Evolutionary conservation across 2,113 vertebrate genomes (phyloP).

Genomic region (Oryzias javanicus): DNA sequence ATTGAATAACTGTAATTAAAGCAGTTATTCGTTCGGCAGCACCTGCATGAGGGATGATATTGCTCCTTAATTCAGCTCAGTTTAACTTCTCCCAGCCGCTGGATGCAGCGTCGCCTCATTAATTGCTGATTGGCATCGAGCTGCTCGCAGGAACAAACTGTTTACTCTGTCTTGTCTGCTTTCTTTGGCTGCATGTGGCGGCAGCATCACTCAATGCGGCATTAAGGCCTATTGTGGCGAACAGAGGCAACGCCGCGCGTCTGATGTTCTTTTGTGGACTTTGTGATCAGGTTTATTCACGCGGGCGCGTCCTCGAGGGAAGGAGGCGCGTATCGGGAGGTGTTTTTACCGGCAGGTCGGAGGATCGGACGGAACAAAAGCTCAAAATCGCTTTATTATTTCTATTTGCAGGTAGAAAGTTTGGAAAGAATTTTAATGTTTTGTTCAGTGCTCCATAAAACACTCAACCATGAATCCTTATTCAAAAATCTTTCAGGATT

Average conservation of each 20-base stretch:
- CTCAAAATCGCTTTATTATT: background rate
- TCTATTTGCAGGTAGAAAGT: background rate
- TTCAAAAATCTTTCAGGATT: no score
- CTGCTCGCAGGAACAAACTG: constrained; percentile 79
- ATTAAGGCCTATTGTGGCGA: constrained; percentile 67
- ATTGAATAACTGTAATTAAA: constrained; percentile 99
- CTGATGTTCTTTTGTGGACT: constrained; percentile 29
- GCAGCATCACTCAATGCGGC: constrained; percentile 43
- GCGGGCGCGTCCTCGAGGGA: background rate
- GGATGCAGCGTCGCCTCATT: constrained; percentile 81
- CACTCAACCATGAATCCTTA: no score
- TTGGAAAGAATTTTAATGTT: no score
- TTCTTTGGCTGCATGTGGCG: constrained; percentile 63
- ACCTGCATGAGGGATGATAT: constrained; percentile 89
- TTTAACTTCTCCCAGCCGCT: constrained; percentile 82
- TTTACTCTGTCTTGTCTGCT: constrained; percentile 76
- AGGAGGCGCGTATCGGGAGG: background rate
- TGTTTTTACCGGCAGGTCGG: background rate
- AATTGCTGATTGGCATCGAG: constrained; percentile 84
- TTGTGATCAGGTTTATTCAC: constrained; percentile 15
- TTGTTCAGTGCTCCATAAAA: no score
- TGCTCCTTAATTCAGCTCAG: constrained; percentile 83
- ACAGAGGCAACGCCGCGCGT: constrained; percentile 19
- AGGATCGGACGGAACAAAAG: background rate
- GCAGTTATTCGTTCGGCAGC: constrained; percentile 98